Evolutionary conservation across 2,888 invertebrate genomes (phyloP).

Genomic region (Epiblema foenella): DNA sequence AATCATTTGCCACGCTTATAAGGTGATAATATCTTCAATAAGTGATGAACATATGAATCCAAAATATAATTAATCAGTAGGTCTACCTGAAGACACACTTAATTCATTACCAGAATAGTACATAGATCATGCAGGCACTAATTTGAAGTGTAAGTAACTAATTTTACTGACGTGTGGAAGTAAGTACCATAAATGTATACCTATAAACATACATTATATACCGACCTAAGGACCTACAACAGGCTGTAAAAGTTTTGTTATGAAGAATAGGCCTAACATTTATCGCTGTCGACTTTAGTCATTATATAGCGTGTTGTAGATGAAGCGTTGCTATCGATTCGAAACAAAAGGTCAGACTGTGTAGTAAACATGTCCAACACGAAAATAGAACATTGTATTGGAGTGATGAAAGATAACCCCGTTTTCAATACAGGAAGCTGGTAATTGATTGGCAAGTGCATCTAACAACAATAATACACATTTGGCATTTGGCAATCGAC

Average conservation of each 20-base stretch:
- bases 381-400: conserved; percentile 40
- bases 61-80: neutral
- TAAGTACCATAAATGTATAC: no score
- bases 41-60: neutral
- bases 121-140: neutral
- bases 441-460: conserved; percentile 62
- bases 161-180: neutral
- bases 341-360: conserved; percentile 37
- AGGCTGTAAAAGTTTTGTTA: neutral
- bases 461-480: conserved; percentile 52
- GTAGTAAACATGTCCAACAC: conserved; percentile 42
- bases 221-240: neutral
- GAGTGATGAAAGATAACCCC: conserved; percentile 36
- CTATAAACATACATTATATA: no score
- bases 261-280: neutral
- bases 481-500: conserved; percentile 58
- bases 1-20: conserved; percentile 18
- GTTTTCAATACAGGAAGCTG: conserved; percentile 43
- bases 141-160: neutral
- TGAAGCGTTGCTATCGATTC: neutral
- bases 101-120: neutral
- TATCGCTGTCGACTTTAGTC: neutral
- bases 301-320: conserved; percentile 9
- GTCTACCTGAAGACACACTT: neutral
- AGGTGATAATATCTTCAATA: neutral